Conservation (phyloP, 2,888 invertebrate genomes). For the Stratiomys singularior region DNA sequence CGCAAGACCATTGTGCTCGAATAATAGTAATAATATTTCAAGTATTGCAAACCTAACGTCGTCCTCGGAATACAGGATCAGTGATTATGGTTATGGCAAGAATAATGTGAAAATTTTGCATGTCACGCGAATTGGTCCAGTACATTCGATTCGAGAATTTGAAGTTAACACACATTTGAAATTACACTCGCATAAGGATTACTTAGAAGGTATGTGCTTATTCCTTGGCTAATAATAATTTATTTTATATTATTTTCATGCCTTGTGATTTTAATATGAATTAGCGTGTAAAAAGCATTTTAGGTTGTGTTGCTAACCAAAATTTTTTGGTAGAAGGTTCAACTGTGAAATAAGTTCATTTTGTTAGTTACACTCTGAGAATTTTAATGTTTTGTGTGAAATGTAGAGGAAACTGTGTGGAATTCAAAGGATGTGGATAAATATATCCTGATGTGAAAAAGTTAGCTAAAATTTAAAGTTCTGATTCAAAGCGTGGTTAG, state of each 20-base stretch:
- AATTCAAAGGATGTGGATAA: no score
- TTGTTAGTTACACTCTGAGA: no score
- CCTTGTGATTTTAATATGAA: no score
- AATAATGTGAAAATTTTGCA: constrained; percentile 78
- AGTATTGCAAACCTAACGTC: background rate
- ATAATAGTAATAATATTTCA: background rate
- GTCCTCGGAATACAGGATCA: constrained; percentile 39
- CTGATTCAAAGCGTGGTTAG: no score
- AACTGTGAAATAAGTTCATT: background rate
- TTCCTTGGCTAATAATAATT: no score
- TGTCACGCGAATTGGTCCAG: constrained; percentile 73
- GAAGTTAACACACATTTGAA: constrained; percentile 79
- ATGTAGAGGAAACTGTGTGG: no score
- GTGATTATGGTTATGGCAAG: constrained; percentile 69
- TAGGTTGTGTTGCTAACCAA: no score
- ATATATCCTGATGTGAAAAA: no score
- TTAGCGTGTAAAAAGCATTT: no score
- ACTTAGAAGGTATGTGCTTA: constrained; percentile 67
- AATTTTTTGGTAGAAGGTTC: no score
- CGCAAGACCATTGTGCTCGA: background rate
- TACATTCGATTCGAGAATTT: constrained; percentile 78
- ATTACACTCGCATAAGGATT: constrained; percentile 76
- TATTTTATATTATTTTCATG: background rate
- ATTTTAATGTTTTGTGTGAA: no score
- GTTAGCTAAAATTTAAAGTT: no score